Conservation (phyloP, 2,113 vertebrate species). For the Prinia subflava region DNA sequence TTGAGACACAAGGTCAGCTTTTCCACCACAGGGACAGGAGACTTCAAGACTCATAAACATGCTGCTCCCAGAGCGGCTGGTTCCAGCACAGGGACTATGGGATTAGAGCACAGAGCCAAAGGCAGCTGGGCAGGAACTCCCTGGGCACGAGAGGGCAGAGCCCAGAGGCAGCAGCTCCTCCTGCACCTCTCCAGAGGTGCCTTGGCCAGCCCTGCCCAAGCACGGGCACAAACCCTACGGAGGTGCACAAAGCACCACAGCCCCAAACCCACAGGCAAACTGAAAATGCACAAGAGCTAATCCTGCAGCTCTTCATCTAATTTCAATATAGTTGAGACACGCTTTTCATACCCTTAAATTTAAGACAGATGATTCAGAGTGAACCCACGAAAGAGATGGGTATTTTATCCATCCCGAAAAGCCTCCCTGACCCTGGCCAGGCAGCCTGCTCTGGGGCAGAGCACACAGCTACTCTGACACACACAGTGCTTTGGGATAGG, state of each 20-base stretch:
- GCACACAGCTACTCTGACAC: neutral
- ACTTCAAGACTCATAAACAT: neutral
- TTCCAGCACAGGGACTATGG: neutral
- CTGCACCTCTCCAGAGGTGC: neutral
- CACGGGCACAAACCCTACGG: neutral
- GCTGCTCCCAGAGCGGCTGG: neutral
- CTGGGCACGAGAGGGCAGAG: neutral
- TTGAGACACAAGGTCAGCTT: neutral
- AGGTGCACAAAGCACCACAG: neutral
- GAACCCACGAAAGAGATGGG: neutral
- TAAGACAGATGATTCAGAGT: neutral
- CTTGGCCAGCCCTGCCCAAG: neutral
- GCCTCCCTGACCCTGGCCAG: neutral
- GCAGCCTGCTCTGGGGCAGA: neutral
- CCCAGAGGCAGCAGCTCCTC: neutral
- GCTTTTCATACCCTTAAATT: neutral
- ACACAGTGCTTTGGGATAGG: neutral
- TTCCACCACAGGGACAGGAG: neutral
- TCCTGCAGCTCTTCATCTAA: neutral
- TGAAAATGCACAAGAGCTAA: constrained; percentile 9
- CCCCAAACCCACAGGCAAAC: neutral
- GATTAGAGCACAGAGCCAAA: neutral
- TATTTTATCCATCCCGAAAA: neutral
- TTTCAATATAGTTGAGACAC: neutral
- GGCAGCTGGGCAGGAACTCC: neutral